Evolutionary conservation across 2,888 invertebrate species (phyloP).

Genomic region (Drosophila mettleri): DNA sequence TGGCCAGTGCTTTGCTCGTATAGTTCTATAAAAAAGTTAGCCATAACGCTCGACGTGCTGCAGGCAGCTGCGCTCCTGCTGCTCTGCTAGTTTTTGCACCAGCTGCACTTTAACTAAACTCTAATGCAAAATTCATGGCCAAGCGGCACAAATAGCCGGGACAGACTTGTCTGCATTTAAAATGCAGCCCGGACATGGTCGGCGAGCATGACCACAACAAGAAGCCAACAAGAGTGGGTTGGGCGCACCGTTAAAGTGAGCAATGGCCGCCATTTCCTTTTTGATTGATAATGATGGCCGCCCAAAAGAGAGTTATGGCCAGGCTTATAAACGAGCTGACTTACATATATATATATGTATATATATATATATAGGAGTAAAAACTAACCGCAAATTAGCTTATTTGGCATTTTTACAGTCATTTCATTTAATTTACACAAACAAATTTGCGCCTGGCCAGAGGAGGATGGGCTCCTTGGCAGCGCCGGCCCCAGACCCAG

Average conservation of each 20-base stretch:
- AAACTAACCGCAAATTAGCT: conserved; percentile 80
- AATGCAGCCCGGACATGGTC: conserved; percentile 55
- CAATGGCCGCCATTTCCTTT: conserved; percentile 60
- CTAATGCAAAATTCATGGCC: conserved; percentile 78
- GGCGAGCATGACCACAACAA: conserved; percentile 44
- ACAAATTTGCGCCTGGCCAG: conserved; percentile 80
- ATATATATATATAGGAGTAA: conserved; percentile 13
- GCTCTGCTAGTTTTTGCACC: conserved; percentile 52
- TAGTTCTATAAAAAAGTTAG: conserved; percentile 35
- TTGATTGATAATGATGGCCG: conserved; percentile 70
- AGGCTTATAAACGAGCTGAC: conserved; percentile 11
- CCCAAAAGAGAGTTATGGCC: conserved; percentile 39
- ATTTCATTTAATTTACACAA: conserved; percentile 80
- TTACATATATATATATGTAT: conserved; percentile 8
- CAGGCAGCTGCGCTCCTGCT: conserved; percentile 11
- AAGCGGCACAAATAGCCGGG: conserved; percentile 56
- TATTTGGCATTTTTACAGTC: conserved; percentile 81
- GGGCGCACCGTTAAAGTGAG: conserved; percentile 54
- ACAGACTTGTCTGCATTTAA: conserved; percentile 63
- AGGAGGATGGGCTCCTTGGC: conserved; percentile 11
- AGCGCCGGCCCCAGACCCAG: conserved; percentile 29
- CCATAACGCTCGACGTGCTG: conserved; percentile 7
- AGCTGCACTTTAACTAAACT: conserved; percentile 81
- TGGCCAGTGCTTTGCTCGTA: conserved; percentile 8
- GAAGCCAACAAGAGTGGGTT: conserved; percentile 38